These are phyloP conservation scores for Centruroides vittatus DNA, from an alignment of 1,140 invertebrate genomes.

Conservation along the genomic window DNA sequence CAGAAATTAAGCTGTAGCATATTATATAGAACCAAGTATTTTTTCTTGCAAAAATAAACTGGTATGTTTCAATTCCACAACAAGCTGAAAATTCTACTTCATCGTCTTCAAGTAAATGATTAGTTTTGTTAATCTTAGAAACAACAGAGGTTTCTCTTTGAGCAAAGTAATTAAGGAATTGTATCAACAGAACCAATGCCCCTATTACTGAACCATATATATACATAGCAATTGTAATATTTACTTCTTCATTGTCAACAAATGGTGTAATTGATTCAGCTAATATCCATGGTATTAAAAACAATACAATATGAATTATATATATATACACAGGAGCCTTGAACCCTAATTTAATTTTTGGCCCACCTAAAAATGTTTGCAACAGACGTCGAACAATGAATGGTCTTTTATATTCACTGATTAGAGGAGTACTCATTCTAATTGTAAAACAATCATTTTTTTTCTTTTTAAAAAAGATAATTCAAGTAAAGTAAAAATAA, in stretches of 20 bases:
- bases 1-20: conserved; percentile 26
- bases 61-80: background rate
- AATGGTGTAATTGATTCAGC: background rate
- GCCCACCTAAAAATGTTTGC: conserved; percentile 32
- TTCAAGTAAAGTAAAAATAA: no score
- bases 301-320: conserved; percentile 23
- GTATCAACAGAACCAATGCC: background rate
- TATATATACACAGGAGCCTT: conserved; percentile 28
- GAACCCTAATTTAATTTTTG: conserved; percentile 26
- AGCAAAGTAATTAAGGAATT: background rate
- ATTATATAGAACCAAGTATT: conserved; percentile 26
- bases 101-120: background rate
- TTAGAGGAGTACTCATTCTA: conserved; percentile 25
- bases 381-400: conserved; percentile 31
- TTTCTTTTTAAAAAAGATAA: background rate
- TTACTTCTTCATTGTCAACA: background rate
- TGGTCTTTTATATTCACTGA: conserved; percentile 33
- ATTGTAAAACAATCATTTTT: background rate
- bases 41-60: conserved; percentile 28
- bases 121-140: background rate
- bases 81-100: background rate
- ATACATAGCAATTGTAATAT: background rate
- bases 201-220: background rate
- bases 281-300: background rate
- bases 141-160: background rate